Base-by-base conservation (phyloP, 2,888 invertebrate species). In the Tricholauxania praeusta region DNA sequence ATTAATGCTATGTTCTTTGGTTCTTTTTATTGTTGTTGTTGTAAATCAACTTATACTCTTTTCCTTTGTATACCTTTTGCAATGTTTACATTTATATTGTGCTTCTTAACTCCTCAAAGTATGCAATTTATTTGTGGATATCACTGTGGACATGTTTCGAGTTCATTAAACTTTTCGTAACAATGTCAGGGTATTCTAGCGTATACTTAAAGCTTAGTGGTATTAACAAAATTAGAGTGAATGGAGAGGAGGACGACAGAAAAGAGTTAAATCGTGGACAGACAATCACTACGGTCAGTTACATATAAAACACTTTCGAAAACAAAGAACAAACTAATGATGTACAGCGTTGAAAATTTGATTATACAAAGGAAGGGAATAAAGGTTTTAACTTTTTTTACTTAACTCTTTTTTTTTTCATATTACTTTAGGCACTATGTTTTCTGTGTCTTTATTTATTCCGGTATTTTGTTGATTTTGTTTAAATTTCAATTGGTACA, bases 81-180 rank as follows among this genome's bases (percentile, higher is more conserved):
- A 55, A 48, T 57, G 68, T 68, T 68, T 68, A 19, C 55, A 67
- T 47, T 67, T 39, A 10, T 67, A 68, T 68, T 22, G 59, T 48
- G 57, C 59, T 39, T 7, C 39, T 39, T 39, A 39, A 39, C 39
- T 47, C 68, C 68, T 59, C 48, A 68, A 68, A 68, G 68, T 68
- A 68, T 68, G 68, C 68, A 57, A 68, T 59, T 48, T 68, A 59
- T 68, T 49, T 68, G 59, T 59, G 68, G 59, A 57, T 57, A 68
- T 32, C 67, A 55, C 55, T 55, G 68, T 59, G 57, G 68, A 59
- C 68, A 68, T 48, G 68, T 59, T 68, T 68, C 59, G 59, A 49
- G 59, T 57, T 68, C 49, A 68, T 68, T 68, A 49, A 68, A 68
- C 68, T 48, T 39, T 59, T 68, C 49, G 22, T 49, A 28, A 49